phyloP scores from a whole-genome alignment of 2,113 vertebrate genomes.

The Nyctibius bracteatus region DNA sequence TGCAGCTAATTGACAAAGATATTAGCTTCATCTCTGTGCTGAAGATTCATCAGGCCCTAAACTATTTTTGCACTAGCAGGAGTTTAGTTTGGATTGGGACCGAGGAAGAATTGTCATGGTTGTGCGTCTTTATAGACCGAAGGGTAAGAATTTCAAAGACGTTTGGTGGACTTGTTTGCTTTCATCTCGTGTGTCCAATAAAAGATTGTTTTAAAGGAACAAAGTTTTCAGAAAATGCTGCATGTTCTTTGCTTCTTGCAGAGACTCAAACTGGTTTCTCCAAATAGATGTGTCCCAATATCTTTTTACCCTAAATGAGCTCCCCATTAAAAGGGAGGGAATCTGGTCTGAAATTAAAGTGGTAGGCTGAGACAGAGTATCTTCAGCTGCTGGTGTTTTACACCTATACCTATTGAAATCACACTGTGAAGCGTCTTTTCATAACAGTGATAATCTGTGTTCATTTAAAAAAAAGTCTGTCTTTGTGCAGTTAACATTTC shows the following conservation, averaged over 20 bases:
- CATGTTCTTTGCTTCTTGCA: neutral
- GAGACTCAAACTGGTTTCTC: neutral
- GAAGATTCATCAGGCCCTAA: neutral
- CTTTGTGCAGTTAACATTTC: neutral
- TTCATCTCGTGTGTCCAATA: neutral
- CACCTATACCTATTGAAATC: neutral
- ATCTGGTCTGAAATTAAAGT: neutral
- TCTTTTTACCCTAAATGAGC: neutral
- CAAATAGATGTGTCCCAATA: neutral
- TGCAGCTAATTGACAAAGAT: neutral
- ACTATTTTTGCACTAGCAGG: neutral
- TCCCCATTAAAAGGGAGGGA: neutral
- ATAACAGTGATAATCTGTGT: neutral
- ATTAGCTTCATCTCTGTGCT: neutral
- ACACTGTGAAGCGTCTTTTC: neutral
- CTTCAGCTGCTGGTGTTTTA: neutral
- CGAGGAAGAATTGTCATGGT: neutral
- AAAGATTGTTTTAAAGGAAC: neutral
- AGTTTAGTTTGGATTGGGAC: neutral
- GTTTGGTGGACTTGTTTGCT: neutral
- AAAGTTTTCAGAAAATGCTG: neutral
- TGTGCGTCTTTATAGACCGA: neutral
- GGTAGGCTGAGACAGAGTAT: neutral
- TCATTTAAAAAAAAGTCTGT: neutral
- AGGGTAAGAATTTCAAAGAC: neutral